phyloP scores from a whole-genome alignment of 2,888 invertebrate genomes.

The Saturnia pavonia region DNA sequence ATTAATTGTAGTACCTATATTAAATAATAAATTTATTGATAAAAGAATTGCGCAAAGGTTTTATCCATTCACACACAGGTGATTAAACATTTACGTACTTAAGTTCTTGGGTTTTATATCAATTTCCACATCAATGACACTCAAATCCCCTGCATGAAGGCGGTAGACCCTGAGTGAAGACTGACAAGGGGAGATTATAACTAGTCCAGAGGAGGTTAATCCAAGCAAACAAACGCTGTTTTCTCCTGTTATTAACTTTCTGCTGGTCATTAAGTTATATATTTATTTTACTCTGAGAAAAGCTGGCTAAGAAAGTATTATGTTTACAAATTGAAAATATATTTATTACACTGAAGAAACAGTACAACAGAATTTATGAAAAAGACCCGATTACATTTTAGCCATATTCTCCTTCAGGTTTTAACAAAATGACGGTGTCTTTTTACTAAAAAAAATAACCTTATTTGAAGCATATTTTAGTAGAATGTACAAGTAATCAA shows the following conservation, averaged over 20 bases:
- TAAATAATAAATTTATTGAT: no score
- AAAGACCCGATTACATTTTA: no score
- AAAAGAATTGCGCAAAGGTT: no score
- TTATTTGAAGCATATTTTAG: no score
- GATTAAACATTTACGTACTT: slow-evolving; percentile 42
- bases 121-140: slow-evolving; percentile 65
- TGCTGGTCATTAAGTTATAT: not conserved
- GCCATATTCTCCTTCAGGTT: no score
- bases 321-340: no score
- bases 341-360: no score
- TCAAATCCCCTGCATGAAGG: slow-evolving; percentile 54
- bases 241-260: not conserved
- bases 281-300: not conserved
- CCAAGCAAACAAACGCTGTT: slow-evolving; percentile 3
- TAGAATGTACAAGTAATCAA: no score
- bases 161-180: slow-evolving; percentile 56
- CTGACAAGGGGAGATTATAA: slow-evolving; percentile 59
- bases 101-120: slow-evolving; percentile 51
- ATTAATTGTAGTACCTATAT: no score
- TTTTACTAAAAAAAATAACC: no score
- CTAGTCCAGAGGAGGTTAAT: slow-evolving; percentile 16
- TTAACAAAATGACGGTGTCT: no score
- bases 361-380: no score
- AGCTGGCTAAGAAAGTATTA: not conserved
- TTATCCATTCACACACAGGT: slow-evolving; percentile 40